A percentile compares a stretch with the other conserved stretches of the same genome.
phyloP scores from a whole-genome alignment of 2,888 invertebrate species.

The Trissolcus brochymenae region DNA sequence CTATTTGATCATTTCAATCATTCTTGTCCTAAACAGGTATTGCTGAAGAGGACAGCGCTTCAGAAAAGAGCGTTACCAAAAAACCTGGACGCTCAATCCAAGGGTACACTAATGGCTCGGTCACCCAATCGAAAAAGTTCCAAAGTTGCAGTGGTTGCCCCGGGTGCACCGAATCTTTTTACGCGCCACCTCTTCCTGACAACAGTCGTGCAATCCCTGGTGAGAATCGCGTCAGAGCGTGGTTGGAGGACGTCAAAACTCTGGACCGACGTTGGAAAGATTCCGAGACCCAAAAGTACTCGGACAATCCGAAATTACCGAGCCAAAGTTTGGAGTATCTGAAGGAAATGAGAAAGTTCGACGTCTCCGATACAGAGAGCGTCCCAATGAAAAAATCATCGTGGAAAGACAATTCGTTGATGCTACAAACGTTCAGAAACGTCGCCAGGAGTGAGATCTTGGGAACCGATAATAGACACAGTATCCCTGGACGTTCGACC shows the following conservation, averaged over 20 bases:
- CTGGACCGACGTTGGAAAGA: slow-evolving; percentile 69
- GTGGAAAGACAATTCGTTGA: slow-evolving; percentile 67
- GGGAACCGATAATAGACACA: slow-evolving; percentile 67
- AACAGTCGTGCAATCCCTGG: slow-evolving; percentile 64
- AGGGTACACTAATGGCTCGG: slow-evolving; percentile 46
- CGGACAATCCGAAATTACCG: slow-evolving; percentile 61
- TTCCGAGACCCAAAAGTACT: slow-evolving; percentile 61
- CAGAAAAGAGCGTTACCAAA: slow-evolving; percentile 63
- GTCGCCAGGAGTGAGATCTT: slow-evolving; percentile 70
- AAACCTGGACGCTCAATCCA: slow-evolving; percentile 56
- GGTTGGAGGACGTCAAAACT: slow-evolving; percentile 72
- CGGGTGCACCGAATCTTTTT: slow-evolving; percentile 77
- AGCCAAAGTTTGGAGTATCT: slow-evolving; percentile 64
- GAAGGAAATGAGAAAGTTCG: slow-evolving; percentile 63
- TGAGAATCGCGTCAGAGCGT: slow-evolving; percentile 73
- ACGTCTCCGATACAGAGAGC: slow-evolving; percentile 55
- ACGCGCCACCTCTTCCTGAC: slow-evolving; percentile 59
- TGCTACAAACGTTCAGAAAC: slow-evolving; percentile 65
- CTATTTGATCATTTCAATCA: neutral
- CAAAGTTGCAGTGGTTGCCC: slow-evolving; percentile 82
- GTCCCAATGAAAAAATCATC: neutral
- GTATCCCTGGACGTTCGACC: slow-evolving; percentile 68
- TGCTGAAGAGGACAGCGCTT: slow-evolving; percentile 85
- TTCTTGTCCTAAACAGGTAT: slow-evolving; percentile 78
- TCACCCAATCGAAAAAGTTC: slow-evolving; percentile 74